These are phyloP conservation scores for Lonchura striata DNA, from an alignment of 2,113 vertebrate genomes.

Conservation along the genomic window DNA sequence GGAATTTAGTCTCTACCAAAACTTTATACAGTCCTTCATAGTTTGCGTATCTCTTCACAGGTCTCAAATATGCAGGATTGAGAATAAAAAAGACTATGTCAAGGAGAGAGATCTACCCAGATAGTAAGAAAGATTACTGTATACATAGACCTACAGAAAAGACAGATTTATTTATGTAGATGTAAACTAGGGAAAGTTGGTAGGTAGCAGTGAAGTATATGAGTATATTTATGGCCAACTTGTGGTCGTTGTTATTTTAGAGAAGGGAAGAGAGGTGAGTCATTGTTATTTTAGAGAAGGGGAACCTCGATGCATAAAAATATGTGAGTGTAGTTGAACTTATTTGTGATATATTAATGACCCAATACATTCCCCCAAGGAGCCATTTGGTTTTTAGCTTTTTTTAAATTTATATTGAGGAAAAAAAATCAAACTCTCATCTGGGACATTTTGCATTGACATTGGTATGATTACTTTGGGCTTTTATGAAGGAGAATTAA, in stretches of 20 bases:
- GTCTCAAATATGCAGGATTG: not conserved
- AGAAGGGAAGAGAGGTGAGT: not conserved
- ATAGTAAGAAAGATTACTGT: not conserved
- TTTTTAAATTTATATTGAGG: conserved; percentile 15
- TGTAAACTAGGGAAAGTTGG: not conserved
- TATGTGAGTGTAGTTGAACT: not conserved
- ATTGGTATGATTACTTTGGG: not conserved
- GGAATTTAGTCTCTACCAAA: not conserved
- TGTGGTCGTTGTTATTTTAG: not conserved
- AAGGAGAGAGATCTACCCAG: not conserved
- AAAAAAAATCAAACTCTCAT: conserved; percentile 31
- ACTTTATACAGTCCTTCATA: not conserved
- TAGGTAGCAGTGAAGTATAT: not conserved
- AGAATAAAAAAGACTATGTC: not conserved
- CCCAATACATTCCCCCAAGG: not conserved
- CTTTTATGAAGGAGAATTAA: conserved; percentile 30
- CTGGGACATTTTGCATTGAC: not conserved
- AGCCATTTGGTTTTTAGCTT: not conserved
- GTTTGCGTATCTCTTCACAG: not conserved
- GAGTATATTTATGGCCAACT: not conserved
- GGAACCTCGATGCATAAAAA: not conserved
- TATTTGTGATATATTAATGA: not conserved
- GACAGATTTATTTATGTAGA: not conserved
- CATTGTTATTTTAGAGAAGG: not conserved
- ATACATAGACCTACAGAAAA: not conserved